Evolutionary conservation across 2,888 invertebrate species (phyloP).

Genomic region (Luffia ferchaultella): DNA sequence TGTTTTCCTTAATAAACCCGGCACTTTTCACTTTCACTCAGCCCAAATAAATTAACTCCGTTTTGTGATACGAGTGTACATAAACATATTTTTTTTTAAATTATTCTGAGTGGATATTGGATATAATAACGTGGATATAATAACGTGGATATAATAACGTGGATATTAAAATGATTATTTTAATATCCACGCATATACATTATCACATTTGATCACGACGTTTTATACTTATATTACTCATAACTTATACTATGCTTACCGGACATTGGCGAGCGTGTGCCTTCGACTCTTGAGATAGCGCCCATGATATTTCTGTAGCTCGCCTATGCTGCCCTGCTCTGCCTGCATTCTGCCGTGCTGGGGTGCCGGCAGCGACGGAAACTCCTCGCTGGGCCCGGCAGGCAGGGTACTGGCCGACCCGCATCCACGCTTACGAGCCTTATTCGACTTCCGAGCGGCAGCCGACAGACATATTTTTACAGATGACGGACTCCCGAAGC

Average conservation of each 20-base stretch:
- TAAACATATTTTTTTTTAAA: neutral
- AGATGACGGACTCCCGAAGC: slow-evolving; percentile 64
- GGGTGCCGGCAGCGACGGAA: slow-evolving; percentile 31
- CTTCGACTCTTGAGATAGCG: slow-evolving; percentile 85
- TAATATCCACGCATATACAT: no score
- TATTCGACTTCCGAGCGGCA: slow-evolving; percentile 58
- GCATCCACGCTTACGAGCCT: slow-evolving; percentile 60
- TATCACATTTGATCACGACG: no score
- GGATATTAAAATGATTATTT: no score
- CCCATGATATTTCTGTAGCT: slow-evolving; percentile 88
- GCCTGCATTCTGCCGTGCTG: slow-evolving; percentile 83
- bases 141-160: no score
- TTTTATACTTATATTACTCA: no score
- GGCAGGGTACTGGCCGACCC: slow-evolving; percentile 33
- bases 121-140: neutral
- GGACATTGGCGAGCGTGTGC: slow-evolving; percentile 91
- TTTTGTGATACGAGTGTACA: neutral
- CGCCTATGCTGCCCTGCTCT: slow-evolving; percentile 90
- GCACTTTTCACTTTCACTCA: no score
- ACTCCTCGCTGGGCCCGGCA: slow-evolving; percentile 34
- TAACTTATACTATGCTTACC: slow-evolving; percentile 85
- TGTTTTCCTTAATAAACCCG: no score
- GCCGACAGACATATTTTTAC: slow-evolving; percentile 66
- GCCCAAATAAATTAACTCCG: no score
- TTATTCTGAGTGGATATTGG: neutral